Percentiles rank a stretch among this genome's conserved stretches.
These are phyloP conservation scores for Lophotis ruficrista DNA, from an alignment of 2,113 vertebrate genomes.

Conservation along the genomic window DNA sequence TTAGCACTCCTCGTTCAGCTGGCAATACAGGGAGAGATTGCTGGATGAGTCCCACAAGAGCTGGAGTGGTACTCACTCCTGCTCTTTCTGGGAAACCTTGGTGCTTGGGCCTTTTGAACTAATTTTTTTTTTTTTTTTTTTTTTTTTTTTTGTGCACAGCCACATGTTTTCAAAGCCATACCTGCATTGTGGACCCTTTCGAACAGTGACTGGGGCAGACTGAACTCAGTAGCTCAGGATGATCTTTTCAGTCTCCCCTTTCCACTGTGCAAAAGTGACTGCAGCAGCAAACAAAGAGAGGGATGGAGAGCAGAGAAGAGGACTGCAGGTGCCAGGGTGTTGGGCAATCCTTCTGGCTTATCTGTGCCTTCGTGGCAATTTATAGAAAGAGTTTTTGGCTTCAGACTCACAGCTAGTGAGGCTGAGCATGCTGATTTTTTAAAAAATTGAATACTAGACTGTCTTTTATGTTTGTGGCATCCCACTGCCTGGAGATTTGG, in stretches of 20 bases:
- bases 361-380: background rate
- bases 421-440: background rate
- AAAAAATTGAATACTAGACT: background rate
- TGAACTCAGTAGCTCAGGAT: background rate
- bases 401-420: background rate
- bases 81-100: background rate
- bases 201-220: background rate
- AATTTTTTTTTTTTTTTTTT: background rate
- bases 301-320: background rate
- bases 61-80: background rate
- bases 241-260: background rate
- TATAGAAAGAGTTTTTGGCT: background rate
- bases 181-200: background rate
- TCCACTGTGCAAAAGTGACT: background rate
- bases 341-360: background rate
- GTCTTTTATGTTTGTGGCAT: background rate
- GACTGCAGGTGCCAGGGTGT: accelerated
- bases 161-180: background rate
- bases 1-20: background rate
- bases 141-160: background rate
- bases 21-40: background rate
- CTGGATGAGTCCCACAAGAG: background rate
- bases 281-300: background rate
- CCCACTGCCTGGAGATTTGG: background rate
- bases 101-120: background rate